Conservation (phyloP, 2,888 invertebrate species). For the Drosophila ezoana region DNA sequence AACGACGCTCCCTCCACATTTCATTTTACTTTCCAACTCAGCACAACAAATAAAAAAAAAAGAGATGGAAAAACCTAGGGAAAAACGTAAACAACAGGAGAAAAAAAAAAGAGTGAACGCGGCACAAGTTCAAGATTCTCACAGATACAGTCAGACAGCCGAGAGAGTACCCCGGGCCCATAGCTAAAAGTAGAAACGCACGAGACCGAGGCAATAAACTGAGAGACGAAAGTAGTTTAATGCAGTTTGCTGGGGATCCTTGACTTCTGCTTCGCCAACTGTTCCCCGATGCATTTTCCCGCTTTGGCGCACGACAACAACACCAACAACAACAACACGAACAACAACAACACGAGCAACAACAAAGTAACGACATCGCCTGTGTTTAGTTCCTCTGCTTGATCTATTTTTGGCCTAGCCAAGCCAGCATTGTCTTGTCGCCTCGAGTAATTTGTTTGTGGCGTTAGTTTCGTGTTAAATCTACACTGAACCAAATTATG, state of each 20-base stretch:
- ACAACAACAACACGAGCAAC: conserved; percentile 20
- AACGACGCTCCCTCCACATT: conserved; percentile 38
- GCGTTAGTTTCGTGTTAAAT: conserved; percentile 62
- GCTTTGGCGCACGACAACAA: conserved; percentile 74
- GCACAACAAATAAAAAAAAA: conserved; percentile 33
- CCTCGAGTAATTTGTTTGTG: conserved; percentile 78
- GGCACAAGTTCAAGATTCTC: conserved; percentile 82
- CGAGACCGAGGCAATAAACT: conserved; percentile 74
- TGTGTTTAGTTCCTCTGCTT: conserved; percentile 49
- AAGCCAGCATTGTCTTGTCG: conserved; percentile 69
- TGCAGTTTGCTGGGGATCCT: conserved; percentile 84
- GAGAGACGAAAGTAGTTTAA: conserved; percentile 77
- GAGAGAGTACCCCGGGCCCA: conserved; percentile 13
- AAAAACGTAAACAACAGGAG: conserved; percentile 68
- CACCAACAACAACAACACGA: conserved; percentile 54
- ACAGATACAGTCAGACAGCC: conserved; percentile 51
- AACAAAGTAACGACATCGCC: conserved; percentile 36
- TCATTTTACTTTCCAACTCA: conserved; percentile 64
- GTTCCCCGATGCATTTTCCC: conserved; percentile 53
- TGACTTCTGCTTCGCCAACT: conserved; percentile 27
- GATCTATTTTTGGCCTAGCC: conserved; percentile 72
- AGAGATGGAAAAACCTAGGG: conserved; percentile 31
- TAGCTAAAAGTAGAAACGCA: conserved; percentile 69
- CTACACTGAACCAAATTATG: conserved; percentile 52
- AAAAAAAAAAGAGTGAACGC: conserved; percentile 72